Evolutionary conservation across 2,797 vertebrate species (phyloP).

Genomic region (Merluccius polli): DNA sequence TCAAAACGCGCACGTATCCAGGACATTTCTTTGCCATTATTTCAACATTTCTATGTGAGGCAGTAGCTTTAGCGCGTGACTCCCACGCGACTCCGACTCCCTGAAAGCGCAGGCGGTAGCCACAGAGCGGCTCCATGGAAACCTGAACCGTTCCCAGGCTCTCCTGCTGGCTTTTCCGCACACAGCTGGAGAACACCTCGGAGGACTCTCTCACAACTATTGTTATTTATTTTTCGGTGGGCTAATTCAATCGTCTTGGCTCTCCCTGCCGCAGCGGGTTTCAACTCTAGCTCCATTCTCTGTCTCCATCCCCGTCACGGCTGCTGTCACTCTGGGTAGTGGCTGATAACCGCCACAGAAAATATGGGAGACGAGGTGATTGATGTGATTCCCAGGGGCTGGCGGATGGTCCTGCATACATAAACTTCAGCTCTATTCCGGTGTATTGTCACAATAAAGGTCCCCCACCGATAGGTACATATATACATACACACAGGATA

Average conservation of each 20-base stretch:
- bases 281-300: neutral
- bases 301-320: conserved; percentile 13
- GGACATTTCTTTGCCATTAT: too few relatives aligned
- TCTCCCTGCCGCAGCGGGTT: conserved; percentile 30
- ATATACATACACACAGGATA: conserved; percentile 40
- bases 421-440: neutral
- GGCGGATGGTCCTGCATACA: neutral
- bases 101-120: too few relatives aligned
- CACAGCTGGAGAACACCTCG: conserved; percentile 37
- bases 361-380: neutral
- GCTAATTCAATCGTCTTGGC: conserved; percentile 51
- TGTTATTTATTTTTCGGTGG: conserved; percentile 27
- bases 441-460: neutral
- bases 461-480: conserved; percentile 32
- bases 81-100: too few relatives aligned
- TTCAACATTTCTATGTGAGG: too few relatives aligned
- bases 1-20: too few relatives aligned
- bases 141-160: conserved; percentile 40
- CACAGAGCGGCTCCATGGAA: conserved; percentile 26
- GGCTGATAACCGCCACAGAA: neutral
- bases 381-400: neutral
- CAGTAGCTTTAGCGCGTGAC: too few relatives aligned
- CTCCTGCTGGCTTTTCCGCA: conserved; percentile 43
- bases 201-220: conserved; percentile 9
- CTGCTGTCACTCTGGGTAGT: conserved; percentile 7